Evolutionary conservation across 2,888 invertebrate genomes (phyloP).

Genomic region (Adelognathus sp.): DNA sequence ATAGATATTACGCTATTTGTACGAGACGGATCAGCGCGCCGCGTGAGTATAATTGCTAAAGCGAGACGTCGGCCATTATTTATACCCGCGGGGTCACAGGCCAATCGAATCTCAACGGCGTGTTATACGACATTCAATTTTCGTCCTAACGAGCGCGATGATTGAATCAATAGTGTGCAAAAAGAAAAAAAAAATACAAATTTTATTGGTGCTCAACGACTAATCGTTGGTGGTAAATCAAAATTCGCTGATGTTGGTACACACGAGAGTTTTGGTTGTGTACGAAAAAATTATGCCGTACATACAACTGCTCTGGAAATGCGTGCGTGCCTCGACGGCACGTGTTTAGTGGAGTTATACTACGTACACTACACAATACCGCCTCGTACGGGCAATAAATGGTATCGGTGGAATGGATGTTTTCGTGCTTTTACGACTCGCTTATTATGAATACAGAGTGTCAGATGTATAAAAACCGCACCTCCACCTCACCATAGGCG

Average conservation of each 20-base stretch:
- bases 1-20: slow-evolving; percentile 34
- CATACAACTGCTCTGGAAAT: slow-evolving; percentile 42
- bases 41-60: slow-evolving; percentile 23
- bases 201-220: background rate
- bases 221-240: background rate
- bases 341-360: slow-evolving; percentile 61
- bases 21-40: slow-evolving; percentile 13
- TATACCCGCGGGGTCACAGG: slow-evolving; percentile 4
- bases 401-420: slow-evolving; percentile 77
- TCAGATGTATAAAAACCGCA: slow-evolving; percentile 62
- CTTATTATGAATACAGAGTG: slow-evolving; percentile 74
- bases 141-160: background rate
- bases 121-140: slow-evolving; percentile 7
- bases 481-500: slow-evolving; percentile 32
- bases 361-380: slow-evolving; percentile 54
- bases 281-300: slow-evolving; percentile 15
- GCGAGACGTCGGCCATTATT: background rate
- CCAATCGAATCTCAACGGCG: slow-evolving; percentile 20
- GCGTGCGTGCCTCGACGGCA: slow-evolving; percentile 58
- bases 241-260: slow-evolving; percentile 10
- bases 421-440: slow-evolving; percentile 75
- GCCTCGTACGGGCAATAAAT: slow-evolving; percentile 69
- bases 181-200: slow-evolving; percentile 6
- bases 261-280: background rate
- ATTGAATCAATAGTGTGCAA: background rate